Conservation (phyloP, 2,888 invertebrate species). For the Diarsia rubi region DNA sequence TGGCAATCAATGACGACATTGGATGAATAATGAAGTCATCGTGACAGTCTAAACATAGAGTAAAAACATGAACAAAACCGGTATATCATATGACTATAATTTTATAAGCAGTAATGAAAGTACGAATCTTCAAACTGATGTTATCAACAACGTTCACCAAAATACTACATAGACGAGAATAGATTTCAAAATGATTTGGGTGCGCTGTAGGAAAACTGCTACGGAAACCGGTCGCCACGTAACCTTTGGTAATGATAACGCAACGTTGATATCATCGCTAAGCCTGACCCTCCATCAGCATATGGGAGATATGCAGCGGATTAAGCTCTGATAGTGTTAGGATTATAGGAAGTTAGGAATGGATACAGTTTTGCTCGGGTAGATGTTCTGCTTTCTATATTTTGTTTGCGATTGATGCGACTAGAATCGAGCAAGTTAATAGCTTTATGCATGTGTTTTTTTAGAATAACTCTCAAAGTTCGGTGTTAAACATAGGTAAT, state of each 20-base stretch:
- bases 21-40: background rate
- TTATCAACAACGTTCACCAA: slow-evolving; percentile 3
- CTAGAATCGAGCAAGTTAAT: background rate
- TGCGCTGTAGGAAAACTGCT: slow-evolving; percentile 1
- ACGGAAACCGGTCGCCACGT: slow-evolving; percentile 46
- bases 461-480: background rate
- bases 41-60: background rate
- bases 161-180: background rate
- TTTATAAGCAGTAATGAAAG: slow-evolving; percentile 4
- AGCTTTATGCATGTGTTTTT: background rate
- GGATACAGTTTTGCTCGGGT: background rate
- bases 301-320: slow-evolving; percentile 27
- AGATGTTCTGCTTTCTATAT: background rate
- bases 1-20: background rate
- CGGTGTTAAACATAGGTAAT: too few species aligned
- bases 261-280: slow-evolving; percentile 40
- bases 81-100: background rate
- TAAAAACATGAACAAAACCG: background rate
- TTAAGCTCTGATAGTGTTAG: slow-evolving; percentile 19
- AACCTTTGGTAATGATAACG: slow-evolving; percentile 55
- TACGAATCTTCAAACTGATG: slow-evolving; percentile 1
- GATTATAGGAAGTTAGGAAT: background rate
- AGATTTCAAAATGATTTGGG: slow-evolving; percentile 20
- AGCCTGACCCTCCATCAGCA: slow-evolving; percentile 33
- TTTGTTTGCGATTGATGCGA: background rate